Base-by-base conservation (phyloP, 2,113 vertebrate species). In the Ctenodactylus gundi region DNA sequence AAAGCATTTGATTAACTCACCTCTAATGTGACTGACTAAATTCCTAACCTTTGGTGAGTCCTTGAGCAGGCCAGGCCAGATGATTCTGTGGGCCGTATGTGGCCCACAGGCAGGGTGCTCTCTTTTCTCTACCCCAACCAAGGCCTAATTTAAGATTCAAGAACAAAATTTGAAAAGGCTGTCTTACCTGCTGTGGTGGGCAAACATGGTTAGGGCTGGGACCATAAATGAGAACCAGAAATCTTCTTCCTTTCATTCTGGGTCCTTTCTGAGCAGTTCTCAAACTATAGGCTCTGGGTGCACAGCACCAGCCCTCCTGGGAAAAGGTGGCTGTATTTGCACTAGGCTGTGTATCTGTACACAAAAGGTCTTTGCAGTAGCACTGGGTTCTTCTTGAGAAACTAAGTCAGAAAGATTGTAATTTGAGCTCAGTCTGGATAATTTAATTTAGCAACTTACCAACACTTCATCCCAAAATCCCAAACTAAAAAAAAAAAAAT, bases 261-360 rank as follows among this genome's bases (percentile, higher is more conserved):
- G 21, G 9, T 25, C 41, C 23, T n/a, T 15, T 6, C 39, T 14
- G 36, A 81, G 39, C 11, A n/a, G 9, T 14, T 81, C 58, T 75
- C 15, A 44, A 29, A 17, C 55, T 1, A 4, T 18, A 4, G 39
- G 7, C 7, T 46, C 20, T 31, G 31, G 18, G 0, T 9, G 5
- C 1, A 34, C 7, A 73, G 41, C 1, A 20, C 25, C 68, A 77
- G 44, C 3, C 8, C 5, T 8, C 0, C 36, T 23, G 13, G 31
- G 44, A 75, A 67, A n/a, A 5, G 11, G 64, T 4, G 4, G 5
- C 29, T 46, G 49, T 21, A 29, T 73, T 49, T 91, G 77, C 8
- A 44, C 20, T 12, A 23, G 31, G 14, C 23, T 58, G 1, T 41
- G 12, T 51, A 6, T 4, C 34, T 7, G 25, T n/a, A 64, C 34